Evolutionary conservation across 1,140 invertebrate species (phyloP).

Genomic region (Thaumatotibia leucotreta): DNA sequence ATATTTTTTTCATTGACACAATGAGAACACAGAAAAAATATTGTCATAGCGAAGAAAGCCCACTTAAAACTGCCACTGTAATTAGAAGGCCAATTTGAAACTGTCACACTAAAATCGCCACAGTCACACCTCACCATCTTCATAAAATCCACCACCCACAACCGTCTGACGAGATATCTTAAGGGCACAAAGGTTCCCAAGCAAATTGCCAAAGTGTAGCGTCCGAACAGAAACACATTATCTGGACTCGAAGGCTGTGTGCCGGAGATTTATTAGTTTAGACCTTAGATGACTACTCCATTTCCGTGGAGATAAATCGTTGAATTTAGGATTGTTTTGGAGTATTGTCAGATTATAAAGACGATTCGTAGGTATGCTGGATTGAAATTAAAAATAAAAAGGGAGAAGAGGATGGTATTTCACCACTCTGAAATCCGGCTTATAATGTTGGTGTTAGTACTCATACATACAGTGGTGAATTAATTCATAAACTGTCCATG

Average conservation of each 20-base stretch:
- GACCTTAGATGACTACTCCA: constrained; percentile 42
- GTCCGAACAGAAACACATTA: constrained; percentile 75
- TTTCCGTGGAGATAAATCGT: constrained; percentile 37
- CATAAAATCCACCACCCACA: constrained; percentile 39
- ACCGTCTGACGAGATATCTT: constrained; percentile 73
- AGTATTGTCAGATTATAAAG: neutral
- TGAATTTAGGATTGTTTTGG: constrained; percentile 21
- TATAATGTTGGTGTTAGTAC: too few species aligned
- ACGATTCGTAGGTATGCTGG: too few species aligned
- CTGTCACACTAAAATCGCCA: constrained; percentile 18
- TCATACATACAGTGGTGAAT: too few species aligned
- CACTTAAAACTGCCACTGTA: too few species aligned
- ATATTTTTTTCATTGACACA: too few species aligned
- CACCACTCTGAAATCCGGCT: too few species aligned
- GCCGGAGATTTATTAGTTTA: constrained; percentile 59
- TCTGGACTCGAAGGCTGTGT: constrained; percentile 60
- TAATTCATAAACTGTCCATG: too few species aligned
- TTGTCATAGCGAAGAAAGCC: too few species aligned
- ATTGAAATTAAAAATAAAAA: too few species aligned
- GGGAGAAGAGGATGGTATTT: too few species aligned
- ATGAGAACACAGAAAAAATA: too few species aligned
- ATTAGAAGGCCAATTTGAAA: too few species aligned
- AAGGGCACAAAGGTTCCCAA: constrained; percentile 71
- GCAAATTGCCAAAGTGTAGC: constrained; percentile 74
- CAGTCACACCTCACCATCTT: constrained; percentile 24